These are phyloP conservation scores for Drosophila ustulata DNA, from an alignment of 2,888 invertebrate genomes.

Conservation along the genomic window DNA sequence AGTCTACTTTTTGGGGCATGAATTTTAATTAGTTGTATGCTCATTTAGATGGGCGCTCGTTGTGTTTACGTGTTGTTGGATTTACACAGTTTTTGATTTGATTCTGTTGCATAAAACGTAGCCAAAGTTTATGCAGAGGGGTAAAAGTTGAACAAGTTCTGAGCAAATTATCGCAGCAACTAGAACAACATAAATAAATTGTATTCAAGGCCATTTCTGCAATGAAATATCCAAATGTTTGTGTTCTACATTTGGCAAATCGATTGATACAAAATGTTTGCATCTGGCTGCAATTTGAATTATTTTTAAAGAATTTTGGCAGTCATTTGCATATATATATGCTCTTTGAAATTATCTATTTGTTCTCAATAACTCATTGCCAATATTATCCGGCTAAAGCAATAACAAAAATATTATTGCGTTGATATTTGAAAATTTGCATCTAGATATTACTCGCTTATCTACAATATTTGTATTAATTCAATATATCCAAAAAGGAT, in stretches of 20 bases:
- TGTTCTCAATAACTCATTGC: not conserved
- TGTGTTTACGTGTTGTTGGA: slow-evolving; percentile 30
- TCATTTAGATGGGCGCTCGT: slow-evolving; percentile 32
- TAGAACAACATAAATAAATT: not conserved
- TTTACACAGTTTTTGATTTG: slow-evolving; percentile 20
- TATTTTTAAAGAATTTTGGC: not conserved
- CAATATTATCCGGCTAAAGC: not conserved
- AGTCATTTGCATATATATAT: not conserved
- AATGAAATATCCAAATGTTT: not conserved
- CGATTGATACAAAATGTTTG: not conserved
- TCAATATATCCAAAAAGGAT: too few species aligned
- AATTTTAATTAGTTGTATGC: slow-evolving; percentile 51
- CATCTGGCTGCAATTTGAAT: not conserved
- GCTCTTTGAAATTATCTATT: not conserved
- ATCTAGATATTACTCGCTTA: not conserved
- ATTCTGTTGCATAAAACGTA: not conserved
- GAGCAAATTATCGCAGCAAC: not conserved
- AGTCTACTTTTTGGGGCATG: slow-evolving; percentile 25
- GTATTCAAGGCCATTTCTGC: not conserved
- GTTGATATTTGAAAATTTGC: not conserved
- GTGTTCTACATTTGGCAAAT: not conserved
- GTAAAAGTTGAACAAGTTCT: not conserved
- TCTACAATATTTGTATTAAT: too few species aligned
- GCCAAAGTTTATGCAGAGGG: too few species aligned
- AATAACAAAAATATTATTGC: not conserved